Conservation (phyloP, 2,797 vertebrate genomes). For the Octomys mimax region DNA sequence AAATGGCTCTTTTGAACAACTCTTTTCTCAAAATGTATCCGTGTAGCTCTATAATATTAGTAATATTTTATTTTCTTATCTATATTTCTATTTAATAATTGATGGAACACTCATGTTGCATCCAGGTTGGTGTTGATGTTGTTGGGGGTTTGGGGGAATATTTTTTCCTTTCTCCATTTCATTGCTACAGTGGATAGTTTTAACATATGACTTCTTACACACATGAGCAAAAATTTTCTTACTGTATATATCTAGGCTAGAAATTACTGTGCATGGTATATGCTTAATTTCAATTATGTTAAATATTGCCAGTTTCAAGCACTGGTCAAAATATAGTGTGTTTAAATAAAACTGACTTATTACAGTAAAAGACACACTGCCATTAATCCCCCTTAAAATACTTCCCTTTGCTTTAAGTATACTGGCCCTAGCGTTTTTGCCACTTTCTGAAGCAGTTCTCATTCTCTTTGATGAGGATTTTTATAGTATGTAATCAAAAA, state of each 20-base stretch:
- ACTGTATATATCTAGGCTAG: not conserved
- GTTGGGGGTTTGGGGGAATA: not conserved
- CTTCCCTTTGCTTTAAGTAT: not conserved
- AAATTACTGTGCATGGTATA: not conserved
- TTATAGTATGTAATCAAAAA: not conserved
- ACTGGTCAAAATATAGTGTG: not conserved
- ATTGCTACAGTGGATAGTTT: not conserved
- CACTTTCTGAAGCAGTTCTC: not conserved
- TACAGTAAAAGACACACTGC: not conserved
- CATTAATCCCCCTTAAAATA: not conserved
- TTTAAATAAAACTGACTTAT: not conserved
- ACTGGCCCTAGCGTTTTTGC: not conserved
- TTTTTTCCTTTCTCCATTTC: constrained; percentile 10
- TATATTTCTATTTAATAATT: constrained; percentile 39
- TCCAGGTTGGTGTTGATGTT: not conserved
- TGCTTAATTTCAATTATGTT: not conserved
- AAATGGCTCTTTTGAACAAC: constrained; percentile 11
- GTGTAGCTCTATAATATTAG: not conserved
- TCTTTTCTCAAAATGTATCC: not conserved
- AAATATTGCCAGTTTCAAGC: not conserved
- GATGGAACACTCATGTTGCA: not conserved
- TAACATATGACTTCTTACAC: not conserved
- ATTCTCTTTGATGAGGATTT: not conserved
- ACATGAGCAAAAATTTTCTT: not conserved
- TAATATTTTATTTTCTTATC: not conserved